A percentile compares a stretch with the other conserved stretches of the same genome.
Evolutionary conservation across 2,888 invertebrate genomes (phyloP).

Genomic region (Nasonovia ribisnigri): DNA sequence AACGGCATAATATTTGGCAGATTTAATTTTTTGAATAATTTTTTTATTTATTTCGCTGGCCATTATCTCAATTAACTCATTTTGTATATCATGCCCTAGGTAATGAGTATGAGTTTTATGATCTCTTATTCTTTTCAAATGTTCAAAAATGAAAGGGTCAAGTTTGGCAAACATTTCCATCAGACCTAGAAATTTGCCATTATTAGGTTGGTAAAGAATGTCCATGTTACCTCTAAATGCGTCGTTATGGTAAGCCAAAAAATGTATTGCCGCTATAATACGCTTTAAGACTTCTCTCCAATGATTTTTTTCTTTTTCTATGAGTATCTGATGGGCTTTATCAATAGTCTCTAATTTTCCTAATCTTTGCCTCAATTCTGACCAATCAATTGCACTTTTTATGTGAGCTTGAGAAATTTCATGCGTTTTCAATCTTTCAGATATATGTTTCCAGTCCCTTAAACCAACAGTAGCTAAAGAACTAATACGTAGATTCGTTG

Average conservation of each 20-base stretch:
- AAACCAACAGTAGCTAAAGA: not conserved
- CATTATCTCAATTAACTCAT: slow-evolving; percentile 47
- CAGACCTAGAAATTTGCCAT: slow-evolving; percentile 69
- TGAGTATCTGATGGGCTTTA: not conserved
- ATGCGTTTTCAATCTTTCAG: slow-evolving; percentile 24
- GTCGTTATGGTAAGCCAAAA: slow-evolving; percentile 68
- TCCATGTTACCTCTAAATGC: slow-evolving; percentile 68
- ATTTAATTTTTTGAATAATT: slow-evolving; percentile 30
- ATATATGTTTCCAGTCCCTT: slow-evolving; percentile 37
- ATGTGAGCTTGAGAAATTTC: slow-evolving; percentile 18
- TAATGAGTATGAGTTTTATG: slow-evolving; percentile 37
- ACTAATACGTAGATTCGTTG: not conserved
- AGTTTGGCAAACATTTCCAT: slow-evolving; percentile 27
- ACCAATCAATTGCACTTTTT: not conserved
- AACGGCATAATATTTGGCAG: slow-evolving; percentile 31
- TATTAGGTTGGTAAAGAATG: slow-evolving; percentile 67
- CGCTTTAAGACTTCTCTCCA: slow-evolving; percentile 68
- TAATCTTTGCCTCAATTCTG: not conserved
- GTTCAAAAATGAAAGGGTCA: slow-evolving; percentile 15
- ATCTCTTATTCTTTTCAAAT: not conserved
- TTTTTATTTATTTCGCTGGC: slow-evolving; percentile 45
- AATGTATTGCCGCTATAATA: slow-evolving; percentile 68
- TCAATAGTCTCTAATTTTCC: slow-evolving; percentile 15
- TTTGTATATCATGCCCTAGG: slow-evolving; percentile 51
- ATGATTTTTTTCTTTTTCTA: slow-evolving; percentile 42